Conservation (phyloP, 1,140 invertebrate genomes). For the Anastatus disparis region DNA sequence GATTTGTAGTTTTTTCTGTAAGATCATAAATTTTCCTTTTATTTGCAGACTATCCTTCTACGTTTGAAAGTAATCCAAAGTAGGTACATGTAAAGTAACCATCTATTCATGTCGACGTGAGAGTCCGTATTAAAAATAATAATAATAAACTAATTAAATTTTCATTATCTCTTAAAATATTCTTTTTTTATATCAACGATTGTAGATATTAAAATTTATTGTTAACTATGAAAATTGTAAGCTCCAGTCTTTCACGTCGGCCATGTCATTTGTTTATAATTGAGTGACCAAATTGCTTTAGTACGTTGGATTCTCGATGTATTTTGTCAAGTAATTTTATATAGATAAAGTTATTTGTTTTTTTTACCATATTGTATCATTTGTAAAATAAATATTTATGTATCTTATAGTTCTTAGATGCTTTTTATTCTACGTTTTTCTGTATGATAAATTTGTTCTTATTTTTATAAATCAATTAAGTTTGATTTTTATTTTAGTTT, state of each 20-base stretch:
- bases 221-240: neutral
- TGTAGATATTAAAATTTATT: too few species aligned
- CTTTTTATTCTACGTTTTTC: slow-evolving; percentile 2
- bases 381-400: slow-evolving; percentile 26
- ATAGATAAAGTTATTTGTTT: slow-evolving; percentile 7
- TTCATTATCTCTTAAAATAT: too few species aligned
- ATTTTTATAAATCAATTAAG: neutral
- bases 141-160: slow-evolving; percentile 5
- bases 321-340: slow-evolving; percentile 17
- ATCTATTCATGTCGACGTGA: slow-evolving; percentile 26
- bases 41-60: slow-evolving; percentile 35
- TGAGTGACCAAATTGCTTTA: slow-evolving; percentile 18
- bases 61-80: slow-evolving; percentile 40
- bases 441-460: too few species aligned
- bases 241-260: slow-evolving; percentile 21
- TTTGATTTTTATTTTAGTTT: neutral
- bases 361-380: slow-evolving; percentile 22
- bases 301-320: slow-evolving; percentile 15
- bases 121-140: neutral
- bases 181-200: too few species aligned
- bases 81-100: slow-evolving; percentile 35
- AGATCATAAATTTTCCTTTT: slow-evolving; percentile 34
- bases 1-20: slow-evolving; percentile 32
- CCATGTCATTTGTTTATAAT: slow-evolving; percentile 16
- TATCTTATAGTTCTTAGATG: neutral